Base-by-base conservation (phyloP, 1,140 invertebrate species). In the Teleopsis dalmanni region DNA sequence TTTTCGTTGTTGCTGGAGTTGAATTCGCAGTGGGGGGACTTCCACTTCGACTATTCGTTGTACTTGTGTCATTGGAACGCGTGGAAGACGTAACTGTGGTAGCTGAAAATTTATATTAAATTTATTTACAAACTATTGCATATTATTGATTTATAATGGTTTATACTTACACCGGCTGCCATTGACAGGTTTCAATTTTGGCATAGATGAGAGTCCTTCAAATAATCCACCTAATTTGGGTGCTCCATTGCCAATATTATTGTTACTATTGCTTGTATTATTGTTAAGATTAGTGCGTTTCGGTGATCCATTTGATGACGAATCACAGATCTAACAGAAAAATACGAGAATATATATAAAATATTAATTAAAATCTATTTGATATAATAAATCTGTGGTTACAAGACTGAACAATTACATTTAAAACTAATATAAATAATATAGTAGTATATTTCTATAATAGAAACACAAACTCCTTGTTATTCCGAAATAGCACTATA, bases 131-230 rank as follows among this genome's bases (percentile, higher is more conserved):
- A 45, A 45, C 3, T 9, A 45, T 13, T 14, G 11, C 8, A 7
- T 26, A 40, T 18, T 10, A 14, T 10, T 9, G 33, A 29, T n/a
- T n/a, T n/a, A n/a, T n/a, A n/a, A n/a, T n/a, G n/a, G n/a, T n/a
- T 19, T 42, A 3, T 44, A 59, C 63, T 51, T 53, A 66, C 63
- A 59, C 38, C 60, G 65, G 56, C 74, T 70, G 40, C 76, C 62
- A 51, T 85, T 85, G 44, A 85, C 87, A 31, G 87, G 79, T 66
- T 85, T 88, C 40, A 92, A 73, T 71, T 88, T 91, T 45, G 88
- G 88, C 81, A 92, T 91, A 37, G 87, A 87, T 43, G 66, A 57
- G 45, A 70, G 53, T 35, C 85, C 88, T 53, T 87, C 82, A 73
- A 92, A 91, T 25, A 91, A 72, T 31, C 85, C 88, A 47, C 83